phyloP scores from a whole-genome alignment of 2,113 vertebrate species.

The Neopipo cinnamomea region DNA sequence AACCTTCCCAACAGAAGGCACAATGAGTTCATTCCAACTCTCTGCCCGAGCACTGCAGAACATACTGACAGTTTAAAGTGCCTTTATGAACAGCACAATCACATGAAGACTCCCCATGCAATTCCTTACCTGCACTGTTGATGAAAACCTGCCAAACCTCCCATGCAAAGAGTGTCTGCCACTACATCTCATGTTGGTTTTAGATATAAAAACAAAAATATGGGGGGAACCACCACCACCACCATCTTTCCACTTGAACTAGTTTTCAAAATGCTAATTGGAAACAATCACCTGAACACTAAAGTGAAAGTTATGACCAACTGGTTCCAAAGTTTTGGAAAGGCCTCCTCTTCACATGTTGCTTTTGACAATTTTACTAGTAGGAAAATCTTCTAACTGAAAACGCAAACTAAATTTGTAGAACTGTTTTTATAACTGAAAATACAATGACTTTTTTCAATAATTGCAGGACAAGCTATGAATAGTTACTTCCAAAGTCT shows the following conservation, averaged over 20 bases:
- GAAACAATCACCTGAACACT: background rate
- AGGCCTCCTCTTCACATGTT: background rate
- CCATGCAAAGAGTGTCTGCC: background rate
- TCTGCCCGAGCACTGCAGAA: background rate
- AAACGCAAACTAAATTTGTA: background rate
- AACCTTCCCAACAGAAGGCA: fast-evolving
- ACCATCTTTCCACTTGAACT: background rate
- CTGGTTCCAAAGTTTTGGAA: background rate
- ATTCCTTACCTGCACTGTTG: background rate
- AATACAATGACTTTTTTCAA: background rate
- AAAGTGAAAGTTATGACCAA: background rate
- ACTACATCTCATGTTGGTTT: background rate
- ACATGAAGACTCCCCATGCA: background rate
- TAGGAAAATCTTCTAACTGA: background rate
- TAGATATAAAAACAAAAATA: background rate
- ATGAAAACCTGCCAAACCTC: background rate
- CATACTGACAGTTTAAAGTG: background rate
- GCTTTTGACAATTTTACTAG: background rate
- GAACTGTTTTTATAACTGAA: background rate
- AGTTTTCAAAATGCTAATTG: background rate
- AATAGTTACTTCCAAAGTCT: background rate
- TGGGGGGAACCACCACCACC: background rate
- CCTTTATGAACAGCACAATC: background rate
- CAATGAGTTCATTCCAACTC: background rate
- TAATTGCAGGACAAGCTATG: background rate